Conservation (phyloP, 2,797 vertebrate genomes). For the Odontamblyopus rebecca region DNA sequence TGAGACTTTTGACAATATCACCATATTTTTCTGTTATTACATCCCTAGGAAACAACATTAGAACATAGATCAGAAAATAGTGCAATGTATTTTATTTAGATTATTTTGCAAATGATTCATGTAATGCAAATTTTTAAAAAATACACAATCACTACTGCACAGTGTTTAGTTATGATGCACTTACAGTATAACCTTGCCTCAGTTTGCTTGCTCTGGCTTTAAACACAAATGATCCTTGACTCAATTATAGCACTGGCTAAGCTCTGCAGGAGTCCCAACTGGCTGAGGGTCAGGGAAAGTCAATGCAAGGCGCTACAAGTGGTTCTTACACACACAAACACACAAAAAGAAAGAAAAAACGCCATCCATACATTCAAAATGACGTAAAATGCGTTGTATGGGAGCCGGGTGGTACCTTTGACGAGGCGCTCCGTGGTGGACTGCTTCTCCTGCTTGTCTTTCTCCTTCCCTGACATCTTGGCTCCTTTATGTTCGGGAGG, state of each 20-base stretch:
- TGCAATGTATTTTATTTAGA: too few relatives aligned
- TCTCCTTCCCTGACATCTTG: slow-evolving; percentile 80
- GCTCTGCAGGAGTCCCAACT: neutral
- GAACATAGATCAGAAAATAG: too few relatives aligned
- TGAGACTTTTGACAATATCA: too few relatives aligned
- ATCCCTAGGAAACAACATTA: too few relatives aligned
- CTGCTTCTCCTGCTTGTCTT: slow-evolving; percentile 77
- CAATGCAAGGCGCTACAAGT: slow-evolving; percentile 42
- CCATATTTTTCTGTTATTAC: too few relatives aligned
- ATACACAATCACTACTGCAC: too few relatives aligned
- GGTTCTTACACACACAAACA: slow-evolving; percentile 3
- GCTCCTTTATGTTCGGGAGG: slow-evolving; percentile 25
- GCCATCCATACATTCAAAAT: neutral
- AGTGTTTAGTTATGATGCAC: neutral
- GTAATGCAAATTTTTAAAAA: too few relatives aligned
- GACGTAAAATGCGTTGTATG: neutral
- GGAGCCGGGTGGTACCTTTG: slow-evolving; percentile 65
- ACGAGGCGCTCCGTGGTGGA: slow-evolving; percentile 81
- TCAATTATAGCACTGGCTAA: neutral
- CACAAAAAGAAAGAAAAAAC: too few relatives aligned
- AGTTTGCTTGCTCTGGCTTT: neutral
- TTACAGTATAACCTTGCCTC: neutral
- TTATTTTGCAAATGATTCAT: too few relatives aligned
- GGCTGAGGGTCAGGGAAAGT: neutral
- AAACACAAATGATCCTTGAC: neutral